phyloP scores from a whole-genome alignment of 2,113 vertebrate genomes.

The Recurvirostra avosetta region DNA sequence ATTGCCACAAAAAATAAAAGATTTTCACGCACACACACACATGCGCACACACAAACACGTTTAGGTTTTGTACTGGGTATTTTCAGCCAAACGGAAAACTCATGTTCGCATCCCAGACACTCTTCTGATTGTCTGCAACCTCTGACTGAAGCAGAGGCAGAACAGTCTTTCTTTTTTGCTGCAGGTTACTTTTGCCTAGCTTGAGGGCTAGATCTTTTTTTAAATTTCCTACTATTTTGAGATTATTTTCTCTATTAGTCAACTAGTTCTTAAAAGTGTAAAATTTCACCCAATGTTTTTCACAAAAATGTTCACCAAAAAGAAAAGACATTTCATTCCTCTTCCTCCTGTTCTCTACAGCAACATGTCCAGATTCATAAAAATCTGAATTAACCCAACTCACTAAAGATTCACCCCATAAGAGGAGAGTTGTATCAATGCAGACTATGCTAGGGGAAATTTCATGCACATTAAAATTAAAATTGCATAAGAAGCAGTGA shows the following conservation, averaged over 20 bases:
- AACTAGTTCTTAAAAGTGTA: background rate
- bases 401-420: background rate
- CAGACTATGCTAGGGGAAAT: background rate
- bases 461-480: background rate
- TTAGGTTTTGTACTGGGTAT: background rate
- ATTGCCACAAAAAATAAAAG: background rate
- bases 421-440: background rate
- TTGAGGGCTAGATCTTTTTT: background rate
- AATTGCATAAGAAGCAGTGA: background rate
- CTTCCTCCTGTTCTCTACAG: background rate
- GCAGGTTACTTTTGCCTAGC: background rate
- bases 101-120: background rate
- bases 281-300: background rate
- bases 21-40: background rate
- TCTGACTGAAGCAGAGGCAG: background rate
- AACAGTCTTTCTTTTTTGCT: background rate
- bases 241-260: background rate
- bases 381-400: background rate
- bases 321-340: background rate
- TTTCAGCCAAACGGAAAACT: background rate
- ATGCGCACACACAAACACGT: rapidly evolving
- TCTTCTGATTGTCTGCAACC: background rate
- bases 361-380: background rate
- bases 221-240: background rate
- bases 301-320: background rate